Conservation (phyloP, 2,113 vertebrate genomes). For the Burhinus bistriatus region DNA sequence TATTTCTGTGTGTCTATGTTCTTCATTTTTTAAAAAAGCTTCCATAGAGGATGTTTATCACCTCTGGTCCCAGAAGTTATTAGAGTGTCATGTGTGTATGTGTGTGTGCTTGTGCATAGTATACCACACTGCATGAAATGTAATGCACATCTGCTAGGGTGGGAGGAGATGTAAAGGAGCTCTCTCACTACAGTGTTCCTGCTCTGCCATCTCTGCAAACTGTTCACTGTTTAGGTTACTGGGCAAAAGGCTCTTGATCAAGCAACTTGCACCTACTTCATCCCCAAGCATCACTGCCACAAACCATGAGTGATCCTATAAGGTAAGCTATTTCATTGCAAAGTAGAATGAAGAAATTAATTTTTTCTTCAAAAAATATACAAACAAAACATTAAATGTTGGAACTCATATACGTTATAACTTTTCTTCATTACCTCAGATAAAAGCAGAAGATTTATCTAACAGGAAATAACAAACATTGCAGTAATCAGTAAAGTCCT, state of each 20-base stretch:
- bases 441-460: neutral
- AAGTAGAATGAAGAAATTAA: neutral
- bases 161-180: neutral
- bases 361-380: neutral
- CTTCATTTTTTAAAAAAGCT: neutral
- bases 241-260: neutral
- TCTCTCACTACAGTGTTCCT: neutral
- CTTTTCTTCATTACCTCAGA: neutral
- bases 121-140: neutral
- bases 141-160: neutral
- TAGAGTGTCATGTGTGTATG: neutral
- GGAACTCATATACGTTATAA: neutral
- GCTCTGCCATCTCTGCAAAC: neutral
- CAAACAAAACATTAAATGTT: neutral
- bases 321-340: neutral
- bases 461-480: neutral
- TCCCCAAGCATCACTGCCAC: neutral
- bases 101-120: accelerated
- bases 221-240: neutral
- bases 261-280: neutral
- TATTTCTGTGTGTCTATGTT: neutral
- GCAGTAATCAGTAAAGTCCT: neutral
- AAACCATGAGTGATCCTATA: neutral
- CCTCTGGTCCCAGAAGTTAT: neutral
- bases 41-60: neutral